These are phyloP conservation scores for Holacanthella duospinosa DNA, from an alignment of 2,888 invertebrate species.

Conservation along the genomic window DNA sequence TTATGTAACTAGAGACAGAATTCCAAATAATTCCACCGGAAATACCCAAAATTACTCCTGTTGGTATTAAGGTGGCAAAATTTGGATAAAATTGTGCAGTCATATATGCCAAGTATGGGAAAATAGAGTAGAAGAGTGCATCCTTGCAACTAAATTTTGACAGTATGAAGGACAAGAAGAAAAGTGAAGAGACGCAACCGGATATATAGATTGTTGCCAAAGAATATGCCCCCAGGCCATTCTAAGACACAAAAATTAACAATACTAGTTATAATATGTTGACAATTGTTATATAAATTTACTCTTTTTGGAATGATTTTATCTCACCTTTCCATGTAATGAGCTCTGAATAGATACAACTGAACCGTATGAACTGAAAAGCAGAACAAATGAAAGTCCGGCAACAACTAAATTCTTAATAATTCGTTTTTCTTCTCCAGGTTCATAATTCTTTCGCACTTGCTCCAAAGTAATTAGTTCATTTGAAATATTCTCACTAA, in stretches of 20 bases:
- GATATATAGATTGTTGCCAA: too few species aligned
- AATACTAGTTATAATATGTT: too few species aligned
- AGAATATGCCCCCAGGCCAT: too few species aligned
- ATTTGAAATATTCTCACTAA: too few species aligned
- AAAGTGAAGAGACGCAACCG: too few species aligned
- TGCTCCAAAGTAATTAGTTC: not conserved
- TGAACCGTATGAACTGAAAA: not conserved
- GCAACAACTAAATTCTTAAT: not conserved
- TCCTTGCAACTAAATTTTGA: not conserved
- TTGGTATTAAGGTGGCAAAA: not conserved
- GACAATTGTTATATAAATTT: too few species aligned
- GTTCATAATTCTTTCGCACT: not conserved
- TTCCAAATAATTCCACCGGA: not conserved
- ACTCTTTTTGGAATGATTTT: too few species aligned
- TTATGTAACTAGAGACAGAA: not conserved
- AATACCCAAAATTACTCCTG: not conserved
- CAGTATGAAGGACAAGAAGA: too few species aligned
- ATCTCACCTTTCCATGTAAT: not conserved
- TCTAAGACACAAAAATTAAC: too few species aligned
- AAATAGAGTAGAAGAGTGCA: not conserved
- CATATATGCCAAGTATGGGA: not conserved
- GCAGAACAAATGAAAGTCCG: not conserved
- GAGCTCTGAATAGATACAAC: not conserved
- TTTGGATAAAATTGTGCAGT: not conserved
- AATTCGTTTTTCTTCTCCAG: not conserved